phyloP scores from a whole-genome alignment of 2,113 vertebrate species.

The Origma solitaria region DNA sequence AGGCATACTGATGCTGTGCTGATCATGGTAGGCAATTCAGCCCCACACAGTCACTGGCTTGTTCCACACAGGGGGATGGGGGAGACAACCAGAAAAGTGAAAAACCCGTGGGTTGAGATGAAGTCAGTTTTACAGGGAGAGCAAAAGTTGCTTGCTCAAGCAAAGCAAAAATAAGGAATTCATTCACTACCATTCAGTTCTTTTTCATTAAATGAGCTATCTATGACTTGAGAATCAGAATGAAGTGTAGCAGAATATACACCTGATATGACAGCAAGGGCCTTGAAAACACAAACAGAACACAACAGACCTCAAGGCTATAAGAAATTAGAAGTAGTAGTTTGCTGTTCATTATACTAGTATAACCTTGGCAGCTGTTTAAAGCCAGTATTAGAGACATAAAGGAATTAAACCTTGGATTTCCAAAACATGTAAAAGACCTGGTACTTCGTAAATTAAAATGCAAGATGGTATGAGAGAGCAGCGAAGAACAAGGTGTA shows the following conservation, averaged over 20 bases:
- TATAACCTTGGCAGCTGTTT: background rate
- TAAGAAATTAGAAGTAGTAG: background rate
- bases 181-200: background rate
- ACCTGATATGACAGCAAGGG: background rate
- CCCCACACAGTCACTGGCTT: accelerated
- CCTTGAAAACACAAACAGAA: background rate
- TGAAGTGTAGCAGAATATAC: background rate
- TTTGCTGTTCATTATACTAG: background rate
- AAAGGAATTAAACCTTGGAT: background rate
- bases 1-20: background rate
- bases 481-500: background rate
- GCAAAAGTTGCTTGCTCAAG: background rate
- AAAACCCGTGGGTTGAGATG: background rate
- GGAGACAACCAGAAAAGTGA: background rate
- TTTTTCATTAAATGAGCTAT: background rate
- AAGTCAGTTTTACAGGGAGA: background rate
- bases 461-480: background rate
- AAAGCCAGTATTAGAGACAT: background rate
- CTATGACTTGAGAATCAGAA: background rate
- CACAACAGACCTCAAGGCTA: background rate
- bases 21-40: background rate
- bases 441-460: background rate
- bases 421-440: background rate
- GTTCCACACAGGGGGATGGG: background rate
- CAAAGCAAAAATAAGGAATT: background rate